Conservation (phyloP, 2,113 vertebrate species). For the Hippocampus guttulatus region DNA sequence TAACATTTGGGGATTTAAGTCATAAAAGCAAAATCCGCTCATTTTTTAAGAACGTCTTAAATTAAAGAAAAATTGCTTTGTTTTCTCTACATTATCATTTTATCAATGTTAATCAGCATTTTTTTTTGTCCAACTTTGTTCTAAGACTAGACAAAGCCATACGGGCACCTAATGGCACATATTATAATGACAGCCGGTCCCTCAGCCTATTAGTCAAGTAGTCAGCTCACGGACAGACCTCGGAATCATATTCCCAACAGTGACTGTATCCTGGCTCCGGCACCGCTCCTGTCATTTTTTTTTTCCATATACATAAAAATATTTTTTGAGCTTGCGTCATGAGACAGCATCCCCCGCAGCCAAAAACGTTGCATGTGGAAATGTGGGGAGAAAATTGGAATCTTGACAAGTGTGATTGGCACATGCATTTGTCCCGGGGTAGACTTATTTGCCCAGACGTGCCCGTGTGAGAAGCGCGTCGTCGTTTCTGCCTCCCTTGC, state of each 20-base stretch:
- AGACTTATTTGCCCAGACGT: constrained; percentile 57
- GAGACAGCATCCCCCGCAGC: constrained; percentile 59
- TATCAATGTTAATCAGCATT: not conserved
- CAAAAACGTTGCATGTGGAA: constrained; percentile 55
- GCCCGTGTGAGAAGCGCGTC: constrained; percentile 32
- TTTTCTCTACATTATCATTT: not conserved
- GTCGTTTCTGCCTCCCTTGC: constrained; percentile 39
- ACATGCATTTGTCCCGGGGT: constrained; percentile 60
- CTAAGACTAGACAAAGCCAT: constrained; percentile 10
- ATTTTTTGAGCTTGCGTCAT: constrained; percentile 50
- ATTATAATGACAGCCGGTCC: constrained; percentile 33
- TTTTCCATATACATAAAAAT: too few species aligned
- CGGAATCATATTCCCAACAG: constrained; percentile 60
- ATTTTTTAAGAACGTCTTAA: too few species aligned
- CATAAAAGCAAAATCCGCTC: not conserved
- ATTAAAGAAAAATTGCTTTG: not conserved
- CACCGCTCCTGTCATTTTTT: constrained; percentile 60
- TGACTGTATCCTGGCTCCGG: constrained; percentile 50
- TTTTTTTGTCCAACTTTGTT: not conserved
- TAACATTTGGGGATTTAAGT: not conserved
- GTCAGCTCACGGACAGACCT: constrained; percentile 60
- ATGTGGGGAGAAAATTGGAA: constrained; percentile 66
- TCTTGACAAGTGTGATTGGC: constrained; percentile 70
- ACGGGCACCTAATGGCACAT: constrained; percentile 11
- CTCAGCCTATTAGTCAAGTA: constrained; percentile 41